These are phyloP conservation scores for Amiota mariae DNA, from an alignment of 2,888 invertebrate genomes.

Conservation along the genomic window DNA sequence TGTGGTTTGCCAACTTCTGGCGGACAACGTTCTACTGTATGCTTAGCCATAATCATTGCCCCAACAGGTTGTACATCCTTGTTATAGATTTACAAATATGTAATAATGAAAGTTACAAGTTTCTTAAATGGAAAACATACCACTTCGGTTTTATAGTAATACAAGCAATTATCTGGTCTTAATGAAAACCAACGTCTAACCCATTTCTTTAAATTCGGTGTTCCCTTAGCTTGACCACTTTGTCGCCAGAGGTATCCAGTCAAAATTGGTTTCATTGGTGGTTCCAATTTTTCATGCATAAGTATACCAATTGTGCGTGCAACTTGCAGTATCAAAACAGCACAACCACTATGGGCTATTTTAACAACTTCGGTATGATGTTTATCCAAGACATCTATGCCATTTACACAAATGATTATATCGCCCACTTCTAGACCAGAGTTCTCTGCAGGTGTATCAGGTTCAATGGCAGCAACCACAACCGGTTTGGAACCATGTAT, in stretches of 20 bases:
- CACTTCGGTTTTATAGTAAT: slow-evolving; percentile 93
- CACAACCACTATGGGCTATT: slow-evolving; percentile 91
- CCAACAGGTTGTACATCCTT: slow-evolving; percentile 92
- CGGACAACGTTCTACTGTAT: slow-evolving; percentile 79
- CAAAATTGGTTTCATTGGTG: slow-evolving; percentile 78
- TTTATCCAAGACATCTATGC: slow-evolving; percentile 90
- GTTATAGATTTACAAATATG: neutral
- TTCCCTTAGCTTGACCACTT: slow-evolving; percentile 77
- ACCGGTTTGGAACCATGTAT: slow-evolving; percentile 96
- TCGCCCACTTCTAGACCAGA: slow-evolving; percentile 95
- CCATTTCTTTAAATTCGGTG: slow-evolving; percentile 80
- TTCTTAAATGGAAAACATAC: slow-evolving; percentile 76
- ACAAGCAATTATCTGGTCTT: slow-evolving; percentile 93
- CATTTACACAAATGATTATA: slow-evolving; percentile 93
- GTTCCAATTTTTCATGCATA: slow-evolving; percentile 79
- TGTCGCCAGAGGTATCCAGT: slow-evolving; percentile 87
- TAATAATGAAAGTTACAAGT: neutral
- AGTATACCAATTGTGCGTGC: slow-evolving; percentile 89
- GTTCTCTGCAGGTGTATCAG: slow-evolving; percentile 93
- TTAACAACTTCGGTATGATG: slow-evolving; percentile 95
- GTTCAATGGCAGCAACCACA: slow-evolving; percentile 96
- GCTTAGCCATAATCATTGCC: slow-evolving; percentile 89
- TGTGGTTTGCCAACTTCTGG: slow-evolving; percentile 77
- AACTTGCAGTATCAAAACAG: slow-evolving; percentile 89
- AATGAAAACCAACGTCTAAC: slow-evolving; percentile 92